Conservation (phyloP, 2,797 vertebrate genomes). For the Galagoides demidoff region DNA sequence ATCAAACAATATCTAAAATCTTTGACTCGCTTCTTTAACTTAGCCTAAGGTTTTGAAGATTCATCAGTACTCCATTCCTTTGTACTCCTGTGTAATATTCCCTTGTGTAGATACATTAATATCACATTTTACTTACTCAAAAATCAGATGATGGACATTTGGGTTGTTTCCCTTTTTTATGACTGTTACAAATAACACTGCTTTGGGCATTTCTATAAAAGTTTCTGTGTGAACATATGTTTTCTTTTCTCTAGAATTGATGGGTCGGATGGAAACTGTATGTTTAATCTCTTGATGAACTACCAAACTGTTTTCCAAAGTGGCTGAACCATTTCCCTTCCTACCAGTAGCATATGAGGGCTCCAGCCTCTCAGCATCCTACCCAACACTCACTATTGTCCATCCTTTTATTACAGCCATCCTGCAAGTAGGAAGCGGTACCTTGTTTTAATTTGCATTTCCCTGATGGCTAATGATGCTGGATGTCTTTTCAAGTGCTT, state of each 20-base stretch:
- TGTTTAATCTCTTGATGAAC: not conserved
- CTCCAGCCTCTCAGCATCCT: not conserved
- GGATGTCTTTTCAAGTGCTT: not conserved
- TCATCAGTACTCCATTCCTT: not conserved
- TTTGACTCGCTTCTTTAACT: not conserved
- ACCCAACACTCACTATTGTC: not conserved
- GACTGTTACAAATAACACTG: not conserved
- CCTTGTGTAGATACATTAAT: not conserved
- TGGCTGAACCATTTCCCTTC: not conserved
- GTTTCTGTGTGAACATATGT: not conserved
- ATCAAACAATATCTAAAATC: not conserved
- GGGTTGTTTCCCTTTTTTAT: not conserved
- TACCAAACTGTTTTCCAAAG: not conserved
- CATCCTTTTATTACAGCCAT: not conserved
- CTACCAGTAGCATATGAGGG: not conserved
- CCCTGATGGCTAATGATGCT: not conserved
- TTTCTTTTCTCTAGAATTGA: not conserved
- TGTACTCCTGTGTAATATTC: not conserved
- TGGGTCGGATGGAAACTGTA: not conserved
- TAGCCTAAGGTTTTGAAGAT: not conserved
- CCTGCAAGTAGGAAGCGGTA: not conserved
- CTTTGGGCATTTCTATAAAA: not conserved
- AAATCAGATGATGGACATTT: not conserved
- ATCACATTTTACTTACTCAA: not conserved
- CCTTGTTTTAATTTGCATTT: not conserved